phyloP scores from a whole-genome alignment of 1,140 invertebrate species.

The Panulirus ornatus region DNA sequence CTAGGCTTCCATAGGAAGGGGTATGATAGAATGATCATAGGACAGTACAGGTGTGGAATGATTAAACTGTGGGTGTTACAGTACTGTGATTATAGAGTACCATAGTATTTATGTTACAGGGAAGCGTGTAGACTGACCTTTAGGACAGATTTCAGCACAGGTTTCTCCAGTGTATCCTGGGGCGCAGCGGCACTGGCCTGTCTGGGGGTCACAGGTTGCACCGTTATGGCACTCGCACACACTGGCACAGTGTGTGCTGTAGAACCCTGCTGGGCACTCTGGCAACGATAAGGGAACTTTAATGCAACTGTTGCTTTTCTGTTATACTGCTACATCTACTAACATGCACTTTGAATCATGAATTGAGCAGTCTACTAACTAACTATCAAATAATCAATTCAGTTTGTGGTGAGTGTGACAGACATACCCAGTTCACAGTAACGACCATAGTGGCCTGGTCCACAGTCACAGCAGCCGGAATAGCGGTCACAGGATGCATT shows the following conservation, averaged over 20 bases:
- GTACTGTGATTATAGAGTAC: too few relatives aligned
- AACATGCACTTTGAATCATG: too few relatives aligned
- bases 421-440: conserved; percentile 60
- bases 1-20: too few relatives aligned
- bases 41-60: background rate
- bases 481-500: conserved; percentile 54
- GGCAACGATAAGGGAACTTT: too few relatives aligned
- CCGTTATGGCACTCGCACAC: conserved; percentile 91
- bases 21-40: background rate
- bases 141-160: conserved; percentile 89
- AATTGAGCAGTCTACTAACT: too few relatives aligned
- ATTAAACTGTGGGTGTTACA: background rate
- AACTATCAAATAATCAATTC: too few relatives aligned
- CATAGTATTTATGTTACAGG: background rate
- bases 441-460: conserved; percentile 26
- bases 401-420: too few relatives aligned
- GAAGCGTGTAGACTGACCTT: conserved; percentile 42
- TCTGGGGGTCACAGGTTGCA: conserved; percentile 87
- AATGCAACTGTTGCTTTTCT: too few relatives aligned
- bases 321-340: too few relatives aligned
- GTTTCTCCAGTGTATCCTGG: conserved; percentile 82
- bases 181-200: conserved; percentile 88
- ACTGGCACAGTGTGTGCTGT: conserved; percentile 88
- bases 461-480: conserved; percentile 55
- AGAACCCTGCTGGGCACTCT: conserved; percentile 84